These are phyloP conservation scores for Platypus cylindrus DNA, from an alignment of 2,888 invertebrate genomes.

Conservation along the genomic window DNA sequence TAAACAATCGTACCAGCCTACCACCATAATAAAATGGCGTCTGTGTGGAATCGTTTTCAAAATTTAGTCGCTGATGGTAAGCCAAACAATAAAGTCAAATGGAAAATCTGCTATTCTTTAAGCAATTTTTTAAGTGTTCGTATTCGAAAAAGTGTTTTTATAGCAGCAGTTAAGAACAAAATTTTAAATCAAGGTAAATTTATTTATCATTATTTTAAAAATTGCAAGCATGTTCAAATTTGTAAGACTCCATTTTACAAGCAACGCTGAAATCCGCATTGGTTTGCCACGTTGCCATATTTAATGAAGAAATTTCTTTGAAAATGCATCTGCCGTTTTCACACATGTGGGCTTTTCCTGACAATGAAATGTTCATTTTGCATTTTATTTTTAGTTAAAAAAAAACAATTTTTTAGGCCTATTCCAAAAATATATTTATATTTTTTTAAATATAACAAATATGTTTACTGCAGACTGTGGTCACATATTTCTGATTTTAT, in stretches of 20 bases:
- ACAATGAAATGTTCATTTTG: no score
- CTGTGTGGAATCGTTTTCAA: slow-evolving; percentile 8
- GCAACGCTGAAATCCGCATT: slow-evolving; percentile 23
- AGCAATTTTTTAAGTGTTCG: slow-evolving; percentile 18
- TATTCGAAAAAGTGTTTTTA: slow-evolving; percentile 13
- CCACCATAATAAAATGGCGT: slow-evolving; percentile 10
- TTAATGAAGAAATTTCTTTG: slow-evolving; percentile 18
- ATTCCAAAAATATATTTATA: no score
- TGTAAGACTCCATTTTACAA: slow-evolving; percentile 19
- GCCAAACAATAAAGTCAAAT: no score
- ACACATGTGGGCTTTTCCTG: no score
- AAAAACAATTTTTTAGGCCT: no score
- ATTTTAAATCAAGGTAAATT: slow-evolving; percentile 21
- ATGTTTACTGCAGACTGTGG: no score
- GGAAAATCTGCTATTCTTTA: no score
- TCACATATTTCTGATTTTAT: no score
- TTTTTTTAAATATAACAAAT: no score
- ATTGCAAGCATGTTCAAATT: slow-evolving; percentile 14
- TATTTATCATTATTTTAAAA: slow-evolving; percentile 20
- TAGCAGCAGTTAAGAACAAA: slow-evolving; percentile 12
- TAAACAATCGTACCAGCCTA: slow-evolving; percentile 6
- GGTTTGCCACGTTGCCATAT: slow-evolving; percentile 27
- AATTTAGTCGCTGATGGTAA: slow-evolving; percentile 12
- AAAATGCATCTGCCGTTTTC: not conserved
- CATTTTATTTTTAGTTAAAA: no score